Evolutionary conservation across 2,888 invertebrate genomes (phyloP), one percentile per base, ranked within the genome.

Genomic region (Leptarthrus brevirostris): DNA sequence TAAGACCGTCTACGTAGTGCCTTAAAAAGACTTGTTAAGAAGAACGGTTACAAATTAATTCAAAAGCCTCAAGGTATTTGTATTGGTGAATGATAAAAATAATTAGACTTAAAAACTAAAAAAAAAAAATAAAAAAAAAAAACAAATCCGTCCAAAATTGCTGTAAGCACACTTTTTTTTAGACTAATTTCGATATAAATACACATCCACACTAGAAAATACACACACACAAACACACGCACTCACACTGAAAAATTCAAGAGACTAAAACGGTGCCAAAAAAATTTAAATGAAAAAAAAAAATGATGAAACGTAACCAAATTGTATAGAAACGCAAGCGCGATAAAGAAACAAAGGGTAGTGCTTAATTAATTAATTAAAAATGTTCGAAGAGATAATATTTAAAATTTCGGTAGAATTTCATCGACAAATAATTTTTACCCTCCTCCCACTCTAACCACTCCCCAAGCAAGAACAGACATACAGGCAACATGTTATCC

Each of bases 1-100:
- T 56, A 56, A 54, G 56, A 24, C 56, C 56, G 56, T 56, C 56
- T 56, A 16, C 16, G 56, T 56, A 56, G 56, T 56, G 56, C 56
- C 56, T 56, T 56, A 56, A 30, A 56, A 5, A 56, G 56, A 56
- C 16, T 26, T 16, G 14, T 24, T n/a, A 54, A 49, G 18, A 1
- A 49, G 18, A 49, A 49, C 1, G 18, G 18, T 16, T 2, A 18
- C 14, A 49, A 30, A 56, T 14, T 14, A 44, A 8, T 44, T 8
- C 4, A 44, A 44, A 44, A 44, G n/a, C 12, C 16, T 24, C 24
- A 2, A 20, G 14, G 8, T 30, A 56, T n/a, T n/a, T n/a, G n/a
- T n/a, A n/a, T n/a, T n/a, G n/a, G n/a, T 16, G 30, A 56, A 56
- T 14, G 30, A 56, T 1, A 54, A 30, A 14, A 34, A 16, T 14